phyloP scores from a whole-genome alignment of 2,113 vertebrate genomes.

The Aegotheles bennettii region DNA sequence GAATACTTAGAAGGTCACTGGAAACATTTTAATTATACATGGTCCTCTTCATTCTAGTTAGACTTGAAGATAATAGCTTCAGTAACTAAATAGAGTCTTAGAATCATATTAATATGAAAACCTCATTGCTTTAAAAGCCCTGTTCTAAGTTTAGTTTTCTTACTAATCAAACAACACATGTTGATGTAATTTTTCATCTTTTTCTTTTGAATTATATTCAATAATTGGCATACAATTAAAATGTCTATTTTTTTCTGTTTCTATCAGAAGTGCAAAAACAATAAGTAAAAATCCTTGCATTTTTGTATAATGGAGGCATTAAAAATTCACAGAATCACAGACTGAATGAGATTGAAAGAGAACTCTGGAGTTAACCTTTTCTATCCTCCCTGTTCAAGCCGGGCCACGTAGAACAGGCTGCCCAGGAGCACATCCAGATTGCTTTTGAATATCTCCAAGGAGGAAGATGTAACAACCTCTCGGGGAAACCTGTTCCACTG shows the following conservation, averaged over 20 bases:
- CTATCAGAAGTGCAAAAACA: background rate
- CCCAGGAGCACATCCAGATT: background rate
- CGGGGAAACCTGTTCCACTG: background rate
- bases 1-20: background rate
- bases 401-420: background rate
- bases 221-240: background rate
- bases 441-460: background rate
- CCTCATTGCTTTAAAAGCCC: background rate
- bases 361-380: background rate
- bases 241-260: background rate
- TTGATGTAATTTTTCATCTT: background rate
- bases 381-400: background rate
- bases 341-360: background rate
- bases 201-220: background rate
- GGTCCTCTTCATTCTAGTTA: background rate
- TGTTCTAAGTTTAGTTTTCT: background rate
- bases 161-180: background rate
- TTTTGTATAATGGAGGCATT: background rate
- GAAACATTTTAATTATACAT: background rate
- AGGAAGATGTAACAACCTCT: background rate
- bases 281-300: background rate
- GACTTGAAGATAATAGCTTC: background rate
- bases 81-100: background rate
- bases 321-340: background rate
- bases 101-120: background rate